Evolutionary conservation across 2,888 invertebrate species (phyloP), one percentile per base, ranked within the genome.

Genomic region (Crocallis elinguaria): DNA sequence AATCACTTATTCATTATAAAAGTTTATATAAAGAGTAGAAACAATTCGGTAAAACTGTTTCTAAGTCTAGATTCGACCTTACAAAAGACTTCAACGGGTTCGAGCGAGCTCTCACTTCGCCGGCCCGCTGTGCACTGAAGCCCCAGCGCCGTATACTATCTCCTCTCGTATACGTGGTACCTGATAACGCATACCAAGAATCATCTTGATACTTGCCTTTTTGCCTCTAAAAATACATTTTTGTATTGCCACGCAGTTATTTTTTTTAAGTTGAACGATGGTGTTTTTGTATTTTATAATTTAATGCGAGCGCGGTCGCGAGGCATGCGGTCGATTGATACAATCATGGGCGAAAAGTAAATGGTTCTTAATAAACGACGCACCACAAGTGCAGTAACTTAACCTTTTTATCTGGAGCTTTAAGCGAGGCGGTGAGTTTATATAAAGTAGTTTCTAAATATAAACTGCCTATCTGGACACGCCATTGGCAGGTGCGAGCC

Each of bases 371-470:
- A 86, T 87, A 87, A 84, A 86, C 71, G 82, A 79, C 73, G 79
- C 81, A 78, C 84, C 82, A 77, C 82, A 83, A 85, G 74, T 73
- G 82, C 75, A 78, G 80, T 80, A 79, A 82, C 77, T 84, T 79
- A 79, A 83, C 77, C 79, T 85, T 88, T 88, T 88, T 88, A 88
- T 88, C 88, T 73, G 77, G 78, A 79, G 82, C 84, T 80, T 84
- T 79, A 81, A 84, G 85, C 84, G 76, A 72, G 82, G 81, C 87
- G 86, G 86, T 85, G 85, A 82, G 84, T 83, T 64, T 88, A 86
- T 88, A 88, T 89, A 88, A 89, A 89, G 88, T 88, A 88, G 82
- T 87, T 88, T 89, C 89, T 91, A 91, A 87, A 90, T 89, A 90
- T 91, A 91, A n/a, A 83, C 85, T 75, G 75, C 78, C 82, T 90